A percentile compares a stretch with the other conserved stretches of the same genome.
phyloP scores from a whole-genome alignment of 2,888 invertebrate species.

The Abrostola triplasia region DNA sequence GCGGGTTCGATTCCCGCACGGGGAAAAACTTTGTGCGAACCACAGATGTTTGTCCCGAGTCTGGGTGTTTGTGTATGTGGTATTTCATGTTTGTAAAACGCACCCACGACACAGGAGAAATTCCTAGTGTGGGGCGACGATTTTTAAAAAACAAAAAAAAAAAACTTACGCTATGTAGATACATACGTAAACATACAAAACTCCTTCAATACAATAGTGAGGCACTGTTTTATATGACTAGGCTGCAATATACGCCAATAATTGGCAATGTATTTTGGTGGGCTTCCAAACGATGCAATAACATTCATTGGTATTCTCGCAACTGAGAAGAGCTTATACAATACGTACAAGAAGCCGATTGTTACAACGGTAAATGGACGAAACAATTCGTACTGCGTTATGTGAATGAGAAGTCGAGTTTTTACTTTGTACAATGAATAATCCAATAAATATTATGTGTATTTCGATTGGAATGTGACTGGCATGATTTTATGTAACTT shows the following conservation, averaged over 20 bases:
- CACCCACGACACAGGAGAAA: too few relatives aligned
- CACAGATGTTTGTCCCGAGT: too few relatives aligned
- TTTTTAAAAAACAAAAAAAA: too few relatives aligned
- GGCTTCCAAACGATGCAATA: conserved; percentile 43
- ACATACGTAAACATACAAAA: too few relatives aligned
- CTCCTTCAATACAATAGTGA: not conserved
- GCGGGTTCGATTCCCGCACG: too few relatives aligned
- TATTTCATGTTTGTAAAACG: too few relatives aligned
- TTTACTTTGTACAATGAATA: conserved; percentile 5
- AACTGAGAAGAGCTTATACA: conserved; percentile 19
- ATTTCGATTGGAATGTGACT: conserved; percentile 7
- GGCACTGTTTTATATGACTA: conserved; percentile 20
- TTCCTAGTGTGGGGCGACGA: too few relatives aligned
- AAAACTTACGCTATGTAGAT: too few relatives aligned
- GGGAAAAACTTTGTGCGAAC: too few relatives aligned
- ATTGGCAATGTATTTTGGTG: conserved; percentile 50
- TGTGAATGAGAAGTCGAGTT: conserved; percentile 25
- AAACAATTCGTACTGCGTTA: conserved; percentile 38
- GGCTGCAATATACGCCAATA: conserved; percentile 22
- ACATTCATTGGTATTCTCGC: conserved; percentile 43
- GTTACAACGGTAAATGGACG: conserved; percentile 35
- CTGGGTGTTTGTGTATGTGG: too few relatives aligned
- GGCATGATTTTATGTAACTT: not conserved
- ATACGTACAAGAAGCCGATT: conserved; percentile 29
- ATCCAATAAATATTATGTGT: conserved; percentile 9